Evolutionary conservation across 2,888 invertebrate genomes (phyloP).

Genomic region (Carterocephalus palaemon): DNA sequence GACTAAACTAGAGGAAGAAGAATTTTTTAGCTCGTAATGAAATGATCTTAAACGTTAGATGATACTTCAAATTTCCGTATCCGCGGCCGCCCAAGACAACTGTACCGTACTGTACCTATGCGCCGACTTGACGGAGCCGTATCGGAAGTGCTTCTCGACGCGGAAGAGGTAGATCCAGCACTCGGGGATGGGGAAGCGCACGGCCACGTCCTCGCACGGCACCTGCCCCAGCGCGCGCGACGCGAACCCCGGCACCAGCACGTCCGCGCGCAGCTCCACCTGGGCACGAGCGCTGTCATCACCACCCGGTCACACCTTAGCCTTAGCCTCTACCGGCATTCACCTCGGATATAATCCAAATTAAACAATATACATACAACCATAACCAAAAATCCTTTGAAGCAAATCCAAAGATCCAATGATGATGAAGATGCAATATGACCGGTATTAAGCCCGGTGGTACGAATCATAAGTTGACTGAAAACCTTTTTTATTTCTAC

Average conservation of each 20-base stretch:
- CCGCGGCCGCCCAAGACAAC: not conserved
- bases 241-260: slow-evolving; percentile 97
- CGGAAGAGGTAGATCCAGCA: slow-evolving; percentile 99
- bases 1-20: no score
- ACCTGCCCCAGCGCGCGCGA: slow-evolving; percentile 97
- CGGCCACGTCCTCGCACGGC: slow-evolving; percentile 98
- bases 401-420: no score
- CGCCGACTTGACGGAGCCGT: slow-evolving; percentile 97
- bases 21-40: no score
- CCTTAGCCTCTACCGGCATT: no score
- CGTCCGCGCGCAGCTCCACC: slow-evolving; percentile 96
- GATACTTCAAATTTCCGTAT: slow-evolving; percentile 6
- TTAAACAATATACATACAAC: no score
- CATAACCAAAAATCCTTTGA: no score
- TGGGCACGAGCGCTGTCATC: slow-evolving; percentile 42
- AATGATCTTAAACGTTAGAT: no score
- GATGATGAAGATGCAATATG: no score
- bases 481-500: no score
- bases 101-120: slow-evolving; percentile 75
- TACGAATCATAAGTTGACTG: no score
- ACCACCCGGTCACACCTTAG: not conserved
- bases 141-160: slow-evolving; percentile 98
- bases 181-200: slow-evolving; percentile 98
- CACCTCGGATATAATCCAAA: no score
- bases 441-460: no score